Evolutionary conservation across 2,113 vertebrate species (phyloP).

Genomic region (Cephalopholis sonnerati): DNA sequence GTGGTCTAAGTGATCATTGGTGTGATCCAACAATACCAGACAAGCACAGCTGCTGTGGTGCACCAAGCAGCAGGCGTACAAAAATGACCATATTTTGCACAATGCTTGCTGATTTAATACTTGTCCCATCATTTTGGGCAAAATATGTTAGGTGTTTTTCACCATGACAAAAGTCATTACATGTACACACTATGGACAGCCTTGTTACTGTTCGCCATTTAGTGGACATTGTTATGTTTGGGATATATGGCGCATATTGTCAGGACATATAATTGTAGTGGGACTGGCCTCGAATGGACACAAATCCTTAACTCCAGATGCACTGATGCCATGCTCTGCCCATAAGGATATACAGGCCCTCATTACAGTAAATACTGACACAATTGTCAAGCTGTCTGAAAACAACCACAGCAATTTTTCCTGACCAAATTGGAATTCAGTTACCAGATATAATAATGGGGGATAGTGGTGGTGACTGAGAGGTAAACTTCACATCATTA

Average conservation of each 20-base stretch:
- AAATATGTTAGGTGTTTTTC: not conserved
- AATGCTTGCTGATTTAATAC: not conserved
- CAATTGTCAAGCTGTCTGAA: constrained; percentile 28
- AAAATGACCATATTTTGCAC: constrained; percentile 5
- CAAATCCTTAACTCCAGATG: not conserved
- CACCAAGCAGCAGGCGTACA: not conserved
- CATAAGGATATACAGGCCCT: not conserved
- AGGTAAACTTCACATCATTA: constrained; percentile 18
- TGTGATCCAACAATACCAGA: not conserved
- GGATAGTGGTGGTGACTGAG: not conserved
- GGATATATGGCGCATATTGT: not conserved
- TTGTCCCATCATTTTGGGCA: not conserved
- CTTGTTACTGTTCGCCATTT: constrained; percentile 6
- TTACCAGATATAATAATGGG: constrained; percentile 2
- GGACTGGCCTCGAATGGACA: constrained; percentile 6
- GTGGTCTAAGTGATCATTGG: not conserved
- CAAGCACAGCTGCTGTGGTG: not conserved
- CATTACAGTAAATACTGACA: constrained; percentile 25
- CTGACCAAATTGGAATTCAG: not conserved
- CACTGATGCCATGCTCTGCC: not conserved
- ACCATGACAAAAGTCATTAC: not conserved
- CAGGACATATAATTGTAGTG: not conserved
- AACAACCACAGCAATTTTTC: not conserved
- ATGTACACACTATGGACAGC: not conserved
- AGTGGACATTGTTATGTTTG: not conserved